phyloP scores from a whole-genome alignment of 2,113 vertebrate genomes.

The Hydrochoerus hydrochaeris region DNA sequence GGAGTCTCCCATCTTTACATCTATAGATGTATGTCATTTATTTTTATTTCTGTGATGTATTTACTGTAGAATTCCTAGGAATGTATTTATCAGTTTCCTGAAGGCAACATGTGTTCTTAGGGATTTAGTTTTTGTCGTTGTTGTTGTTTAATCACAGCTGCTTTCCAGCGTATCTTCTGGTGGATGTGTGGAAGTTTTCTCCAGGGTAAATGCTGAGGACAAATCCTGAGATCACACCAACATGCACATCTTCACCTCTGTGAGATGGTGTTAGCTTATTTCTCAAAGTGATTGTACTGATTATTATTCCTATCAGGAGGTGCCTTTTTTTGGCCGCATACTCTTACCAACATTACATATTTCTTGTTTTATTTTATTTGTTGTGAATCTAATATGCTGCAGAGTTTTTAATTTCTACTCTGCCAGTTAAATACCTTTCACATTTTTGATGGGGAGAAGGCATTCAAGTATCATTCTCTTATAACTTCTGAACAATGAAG shows the following conservation, averaged over 20 bases:
- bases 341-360: not conserved
- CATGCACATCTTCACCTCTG: not conserved
- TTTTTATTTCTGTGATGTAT: not conserved
- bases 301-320: not conserved
- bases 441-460: not conserved
- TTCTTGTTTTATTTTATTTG: not conserved
- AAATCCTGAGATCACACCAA: no score
- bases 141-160: not conserved
- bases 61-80: not conserved
- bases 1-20: not conserved
- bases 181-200: not conserved
- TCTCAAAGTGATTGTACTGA: not conserved
- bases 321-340: not conserved
- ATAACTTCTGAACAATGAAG: not conserved
- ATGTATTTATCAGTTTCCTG: not conserved
- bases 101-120: not conserved
- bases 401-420: not conserved
- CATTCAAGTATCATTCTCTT: not conserved
- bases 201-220: not conserved
- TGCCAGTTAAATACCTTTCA: not conserved
- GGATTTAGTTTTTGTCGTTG: not conserved
- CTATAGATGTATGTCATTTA: not conserved
- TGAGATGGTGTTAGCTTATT: not conserved
- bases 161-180: not conserved
- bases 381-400: not conserved